Evolutionary conservation across 2,888 invertebrate species (phyloP).

Genomic region (Hemicrepidius hirtus): DNA sequence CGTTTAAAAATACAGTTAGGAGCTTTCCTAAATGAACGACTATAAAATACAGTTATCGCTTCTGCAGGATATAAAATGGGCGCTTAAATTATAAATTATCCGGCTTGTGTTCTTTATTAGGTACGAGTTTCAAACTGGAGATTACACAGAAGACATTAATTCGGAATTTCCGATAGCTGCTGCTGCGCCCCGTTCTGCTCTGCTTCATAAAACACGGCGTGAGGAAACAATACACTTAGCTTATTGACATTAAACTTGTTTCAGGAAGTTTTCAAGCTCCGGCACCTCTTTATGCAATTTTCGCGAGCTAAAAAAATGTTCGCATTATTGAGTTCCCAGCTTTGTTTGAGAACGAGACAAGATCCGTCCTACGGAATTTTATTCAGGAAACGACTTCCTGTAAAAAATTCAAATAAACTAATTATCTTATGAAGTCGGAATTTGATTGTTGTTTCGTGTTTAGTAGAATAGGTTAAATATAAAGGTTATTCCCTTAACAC

Average conservation of each 20-base stretch:
- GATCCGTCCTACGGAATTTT: not conserved
- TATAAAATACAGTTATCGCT: constrained; percentile 64
- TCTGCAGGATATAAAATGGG: constrained; percentile 60
- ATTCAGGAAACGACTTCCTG: not conserved
- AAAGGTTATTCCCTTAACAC: too few species aligned
- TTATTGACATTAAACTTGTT: constrained; percentile 59
- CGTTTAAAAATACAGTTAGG: constrained; percentile 50
- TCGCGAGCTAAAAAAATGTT: constrained; percentile 30
- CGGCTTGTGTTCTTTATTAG: constrained; percentile 62
- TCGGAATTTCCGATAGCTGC: constrained; percentile 65
- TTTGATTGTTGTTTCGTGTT: not conserved
- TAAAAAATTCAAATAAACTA: constrained; percentile 11
- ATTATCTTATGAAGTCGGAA: too few species aligned
- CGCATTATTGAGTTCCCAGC: constrained; percentile 2
- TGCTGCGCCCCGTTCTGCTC: constrained; percentile 44
- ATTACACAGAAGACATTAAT: constrained; percentile 67
- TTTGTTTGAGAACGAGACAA: constrained; percentile 12
- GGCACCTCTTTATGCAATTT: constrained; percentile 46
- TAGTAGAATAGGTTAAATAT: too few species aligned
- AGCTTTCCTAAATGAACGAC: constrained; percentile 60
- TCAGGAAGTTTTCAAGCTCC: constrained; percentile 44
- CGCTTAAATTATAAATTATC: constrained; percentile 64
- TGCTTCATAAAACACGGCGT: constrained; percentile 56
- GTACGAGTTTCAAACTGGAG: constrained; percentile 63
- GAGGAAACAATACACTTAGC: constrained; percentile 58